Conservation (phyloP, 2,113 vertebrate genomes). For the Lathamus discolor region DNA sequence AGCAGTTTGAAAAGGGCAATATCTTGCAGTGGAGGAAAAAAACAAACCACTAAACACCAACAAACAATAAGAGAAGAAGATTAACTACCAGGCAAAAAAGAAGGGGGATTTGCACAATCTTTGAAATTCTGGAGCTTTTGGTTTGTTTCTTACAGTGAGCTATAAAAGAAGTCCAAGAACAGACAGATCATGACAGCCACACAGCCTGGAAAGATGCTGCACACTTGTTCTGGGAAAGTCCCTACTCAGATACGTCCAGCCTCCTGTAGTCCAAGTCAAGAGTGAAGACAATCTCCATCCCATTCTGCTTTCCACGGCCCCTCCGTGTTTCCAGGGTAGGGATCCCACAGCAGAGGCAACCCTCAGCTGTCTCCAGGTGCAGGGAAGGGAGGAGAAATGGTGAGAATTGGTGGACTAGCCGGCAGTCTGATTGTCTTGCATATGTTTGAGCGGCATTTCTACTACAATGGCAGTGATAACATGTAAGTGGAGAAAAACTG, state of each 20-base stretch:
- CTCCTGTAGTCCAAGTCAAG: not conserved
- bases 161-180: not conserved
- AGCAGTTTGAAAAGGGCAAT: constrained; percentile 51
- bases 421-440: not conserved
- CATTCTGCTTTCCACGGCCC: not conserved
- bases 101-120: not conserved
- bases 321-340: not conserved
- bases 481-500: not conserved
- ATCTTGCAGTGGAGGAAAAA: not conserved
- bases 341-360: rapidly evolving
- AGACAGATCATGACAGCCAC: not conserved
- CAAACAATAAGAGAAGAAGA: not conserved
- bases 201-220: not conserved
- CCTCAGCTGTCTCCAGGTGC: not conserved
- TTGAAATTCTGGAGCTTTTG: not conserved
- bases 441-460: not conserved
- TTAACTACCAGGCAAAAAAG: not conserved
- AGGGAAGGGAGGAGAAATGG: not conserved
- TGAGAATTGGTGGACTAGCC: not conserved
- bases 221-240: not conserved
- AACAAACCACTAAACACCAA: not conserved
- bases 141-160: not conserved
- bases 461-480: not conserved
- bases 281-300: not conserved
- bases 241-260: not conserved